Conservation (phyloP, 2,113 vertebrate species). For the Misgurnus mizolepis region DNA sequence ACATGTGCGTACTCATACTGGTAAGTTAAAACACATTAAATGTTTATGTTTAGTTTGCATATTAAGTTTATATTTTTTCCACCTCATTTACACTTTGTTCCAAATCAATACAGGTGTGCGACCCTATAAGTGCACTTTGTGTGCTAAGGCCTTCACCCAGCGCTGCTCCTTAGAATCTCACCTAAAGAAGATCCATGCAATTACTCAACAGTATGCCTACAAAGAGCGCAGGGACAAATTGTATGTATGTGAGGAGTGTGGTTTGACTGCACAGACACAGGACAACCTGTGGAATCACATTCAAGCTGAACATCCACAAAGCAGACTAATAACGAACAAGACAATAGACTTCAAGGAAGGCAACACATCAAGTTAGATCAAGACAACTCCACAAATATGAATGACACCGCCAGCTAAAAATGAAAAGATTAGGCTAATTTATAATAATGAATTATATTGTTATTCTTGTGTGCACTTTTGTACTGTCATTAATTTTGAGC, state of each 20-base stretch:
- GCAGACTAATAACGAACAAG: constrained; percentile 62
- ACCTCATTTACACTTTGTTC: background rate
- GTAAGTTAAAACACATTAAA: constrained; percentile 55
- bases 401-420: background rate
- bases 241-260: constrained; percentile 85
- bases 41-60: background rate
- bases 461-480: constrained; percentile 13
- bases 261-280: constrained; percentile 80
- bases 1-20: constrained; percentile 84
- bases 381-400: constrained; percentile 10
- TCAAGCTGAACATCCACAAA: constrained; percentile 72
- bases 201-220: constrained; percentile 82
- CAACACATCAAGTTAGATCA: background rate
- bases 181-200: constrained; percentile 82
- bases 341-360: background rate
- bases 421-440: background rate
- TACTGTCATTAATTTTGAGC: background rate
- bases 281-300: constrained; percentile 80
- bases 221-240: constrained; percentile 84
- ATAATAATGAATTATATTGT: background rate
- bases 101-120: constrained; percentile 72
- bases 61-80: background rate
- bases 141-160: constrained; percentile 86
- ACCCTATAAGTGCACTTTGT: constrained; percentile 83
- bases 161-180: constrained; percentile 86